A percentile compares a stretch with the other conserved stretches of the same genome.
Evolutionary conservation across 2,113 vertebrate species (phyloP).

Genomic region (Eurypyga helias): DNA sequence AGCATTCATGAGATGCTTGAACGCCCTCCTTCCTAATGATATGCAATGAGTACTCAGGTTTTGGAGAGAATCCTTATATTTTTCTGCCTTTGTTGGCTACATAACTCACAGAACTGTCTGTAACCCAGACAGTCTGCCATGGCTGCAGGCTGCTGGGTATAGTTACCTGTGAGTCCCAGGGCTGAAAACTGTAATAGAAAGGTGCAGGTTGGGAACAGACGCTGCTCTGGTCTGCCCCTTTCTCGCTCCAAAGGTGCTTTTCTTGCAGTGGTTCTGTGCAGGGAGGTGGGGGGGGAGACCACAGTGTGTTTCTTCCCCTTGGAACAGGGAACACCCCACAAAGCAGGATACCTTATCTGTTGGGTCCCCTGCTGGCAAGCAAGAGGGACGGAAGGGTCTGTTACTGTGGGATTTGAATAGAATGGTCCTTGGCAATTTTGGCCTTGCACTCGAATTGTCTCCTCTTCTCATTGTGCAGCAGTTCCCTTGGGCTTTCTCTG

Average conservation of each 20-base stretch:
- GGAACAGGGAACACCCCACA: background rate
- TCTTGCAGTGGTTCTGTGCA: background rate
- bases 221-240: background rate
- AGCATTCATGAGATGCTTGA: background rate
- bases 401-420: accelerated
- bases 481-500: background rate
- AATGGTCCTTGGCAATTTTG: background rate
- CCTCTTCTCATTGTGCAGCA: background rate
- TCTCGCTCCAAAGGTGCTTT: background rate
- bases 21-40: background rate
- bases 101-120: background rate
- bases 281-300: background rate
- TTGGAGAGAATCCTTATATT: background rate
- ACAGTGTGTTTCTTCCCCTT: background rate
- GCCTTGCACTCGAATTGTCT: background rate
- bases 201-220: background rate
- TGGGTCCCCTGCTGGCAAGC: background rate
- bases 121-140: background rate
- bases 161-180: background rate
- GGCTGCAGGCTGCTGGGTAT: background rate
- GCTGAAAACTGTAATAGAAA: background rate
- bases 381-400: background rate
- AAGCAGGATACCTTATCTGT: no score
- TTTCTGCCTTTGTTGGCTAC: background rate
- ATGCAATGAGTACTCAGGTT: background rate